Evolutionary conservation across 2,797 vertebrate genomes (phyloP).

Genomic region (Pseudopleuronectes americanus): DNA sequence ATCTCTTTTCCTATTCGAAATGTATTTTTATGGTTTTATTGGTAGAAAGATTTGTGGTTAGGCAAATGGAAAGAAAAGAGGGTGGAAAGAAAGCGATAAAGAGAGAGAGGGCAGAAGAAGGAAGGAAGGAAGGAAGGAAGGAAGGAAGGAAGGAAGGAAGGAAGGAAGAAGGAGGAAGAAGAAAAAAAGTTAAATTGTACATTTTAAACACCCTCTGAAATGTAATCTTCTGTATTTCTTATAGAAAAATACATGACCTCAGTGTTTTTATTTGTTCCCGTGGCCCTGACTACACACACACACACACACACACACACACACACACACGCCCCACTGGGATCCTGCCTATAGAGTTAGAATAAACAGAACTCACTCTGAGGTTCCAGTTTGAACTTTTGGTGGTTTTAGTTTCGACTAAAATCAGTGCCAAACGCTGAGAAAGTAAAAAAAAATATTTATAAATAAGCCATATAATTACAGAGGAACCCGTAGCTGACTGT

Average conservation of each 20-base stretch:
- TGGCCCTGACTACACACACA: slow-evolving; percentile 20
- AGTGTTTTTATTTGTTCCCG: slow-evolving; percentile 25
- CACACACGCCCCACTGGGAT: slow-evolving; percentile 58
- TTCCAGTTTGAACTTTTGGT: slow-evolving; percentile 46
- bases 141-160: too few species aligned
- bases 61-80: background rate
- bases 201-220: too few species aligned
- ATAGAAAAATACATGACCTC: slow-evolving; percentile 24
- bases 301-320: background rate
- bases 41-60: background rate
- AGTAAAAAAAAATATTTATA: slow-evolving; percentile 10
- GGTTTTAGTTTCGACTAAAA: slow-evolving; percentile 52
- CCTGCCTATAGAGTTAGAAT: slow-evolving; percentile 58
- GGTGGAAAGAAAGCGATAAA: too few species aligned
- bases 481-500: slow-evolving; percentile 50
- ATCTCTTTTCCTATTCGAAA: background rate
- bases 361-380: slow-evolving; percentile 54
- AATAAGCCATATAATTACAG: slow-evolving; percentile 66
- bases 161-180: too few species aligned
- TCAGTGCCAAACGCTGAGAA: slow-evolving; percentile 23
- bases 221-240: background rate
- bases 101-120: too few species aligned
- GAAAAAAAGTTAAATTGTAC: too few species aligned
- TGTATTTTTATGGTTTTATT: background rate
- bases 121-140: too few species aligned